Base-by-base conservation (phyloP, 2,113 vertebrate species). In the Girardinichthys multiradiatus region DNA sequence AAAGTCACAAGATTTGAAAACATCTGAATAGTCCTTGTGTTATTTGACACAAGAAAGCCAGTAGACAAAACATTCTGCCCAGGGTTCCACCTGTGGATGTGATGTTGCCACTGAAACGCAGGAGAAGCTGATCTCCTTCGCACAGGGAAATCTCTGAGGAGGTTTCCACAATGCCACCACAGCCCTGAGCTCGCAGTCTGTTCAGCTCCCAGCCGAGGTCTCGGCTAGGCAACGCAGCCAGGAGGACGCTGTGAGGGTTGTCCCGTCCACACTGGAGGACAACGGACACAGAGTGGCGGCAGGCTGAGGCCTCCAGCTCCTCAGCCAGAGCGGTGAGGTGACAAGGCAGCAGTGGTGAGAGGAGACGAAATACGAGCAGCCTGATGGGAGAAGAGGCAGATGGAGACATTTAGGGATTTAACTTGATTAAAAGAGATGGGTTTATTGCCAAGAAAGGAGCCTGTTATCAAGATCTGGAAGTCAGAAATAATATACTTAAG, bases 61-160 rank as follows among this genome's bases (percentile, higher is more conserved):
- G 48, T 8, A n/a, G 42, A 51, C 59, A 31, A 35, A 31, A 21
- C 24, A 72, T 1, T 0, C 33, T 21, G 0, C 15, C 31, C 17
- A 26, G 14, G 4, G 8, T 13, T n/a, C 28, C 39, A 96, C 95
- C 95, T 85, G 92, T 93, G 62, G 94, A 94, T 79, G 91, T 93
- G 87, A 98, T 96, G 83, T 98, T 97, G 84, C 96, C 96, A 29
- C 74, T 93, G 89, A 97, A 97, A 19, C 59, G 89, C 29, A 97
- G 91, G 68, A 95, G 80, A 61, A 97, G 90, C 75, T 95, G 95
- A 4, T 97, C 95, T 81, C 95, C 95, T 78, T 98, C 95, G 79
- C 69, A 84, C 90, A 98, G 90, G 60, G 83, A 80, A 70, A 97
- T 94, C 64, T 93, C 92, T 0, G 90, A 60, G 0, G 94, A 95